Evolutionary conservation across 92 coral and sea anemone genomes (phyloP).

Genomic region (Zoanthus gigantus): DNA sequence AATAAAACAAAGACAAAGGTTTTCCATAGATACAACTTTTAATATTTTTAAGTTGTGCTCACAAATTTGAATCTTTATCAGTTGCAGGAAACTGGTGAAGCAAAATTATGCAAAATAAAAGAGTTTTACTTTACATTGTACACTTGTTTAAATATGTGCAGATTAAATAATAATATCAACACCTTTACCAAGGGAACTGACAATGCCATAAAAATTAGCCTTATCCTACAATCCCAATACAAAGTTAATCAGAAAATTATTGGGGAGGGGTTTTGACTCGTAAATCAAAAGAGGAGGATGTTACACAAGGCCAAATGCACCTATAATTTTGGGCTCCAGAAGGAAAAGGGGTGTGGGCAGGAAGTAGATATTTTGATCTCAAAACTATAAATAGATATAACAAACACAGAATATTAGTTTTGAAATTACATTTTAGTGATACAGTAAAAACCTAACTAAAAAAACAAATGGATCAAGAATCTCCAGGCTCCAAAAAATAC

Average conservation of each 20-base stretch:
- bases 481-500: background rate
- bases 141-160: background rate
- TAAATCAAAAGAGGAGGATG: background rate
- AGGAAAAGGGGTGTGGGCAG: background rate
- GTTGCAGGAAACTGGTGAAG: background rate
- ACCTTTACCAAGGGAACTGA: conserved; percentile 1
- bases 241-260: conserved; percentile 11
- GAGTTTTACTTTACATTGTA: background rate
- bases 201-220: background rate
- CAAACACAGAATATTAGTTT: background rate
- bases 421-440: too few species aligned
- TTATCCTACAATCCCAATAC: background rate
- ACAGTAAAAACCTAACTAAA: too few species aligned
- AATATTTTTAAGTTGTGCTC: background rate
- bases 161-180: background rate
- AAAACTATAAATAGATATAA: background rate
- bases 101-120: background rate
- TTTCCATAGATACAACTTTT: background rate
- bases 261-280: conserved; percentile 44
- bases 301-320: background rate
- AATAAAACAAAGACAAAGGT: background rate
- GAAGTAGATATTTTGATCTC: background rate
- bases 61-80: background rate
- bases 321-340: background rate
- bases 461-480: too few species aligned